Evolutionary conservation across 2,113 vertebrate species (phyloP).

Genomic region (Apistogramma diplotaenia): DNA sequence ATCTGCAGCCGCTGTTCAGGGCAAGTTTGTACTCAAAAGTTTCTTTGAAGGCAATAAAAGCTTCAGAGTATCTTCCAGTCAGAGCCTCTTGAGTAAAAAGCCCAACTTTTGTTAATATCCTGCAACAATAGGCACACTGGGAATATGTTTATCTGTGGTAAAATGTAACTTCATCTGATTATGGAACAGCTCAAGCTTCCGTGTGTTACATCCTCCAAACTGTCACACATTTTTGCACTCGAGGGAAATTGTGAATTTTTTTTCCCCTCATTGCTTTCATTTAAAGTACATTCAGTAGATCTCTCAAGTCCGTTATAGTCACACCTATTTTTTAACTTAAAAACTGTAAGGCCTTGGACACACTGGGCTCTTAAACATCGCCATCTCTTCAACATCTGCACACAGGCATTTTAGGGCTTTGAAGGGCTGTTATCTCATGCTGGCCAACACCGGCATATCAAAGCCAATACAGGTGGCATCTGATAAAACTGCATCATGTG

Average conservation of each 20-base stretch:
- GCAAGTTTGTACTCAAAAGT: not conserved
- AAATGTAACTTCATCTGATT: not conserved
- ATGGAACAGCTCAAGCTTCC: not conserved
- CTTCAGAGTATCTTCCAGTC: not conserved
- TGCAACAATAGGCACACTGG: not conserved
- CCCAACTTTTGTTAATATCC: accelerated
- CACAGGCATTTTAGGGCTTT: not conserved
- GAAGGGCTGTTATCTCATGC: not conserved
- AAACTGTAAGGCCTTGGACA: not conserved
- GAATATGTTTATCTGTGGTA: not conserved
- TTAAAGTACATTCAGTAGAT: not conserved
- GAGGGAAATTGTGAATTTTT: not conserved
- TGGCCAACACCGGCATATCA: accelerated
- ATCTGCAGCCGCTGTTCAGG: not conserved
- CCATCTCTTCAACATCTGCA: not conserved
- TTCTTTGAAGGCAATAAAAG: not conserved
- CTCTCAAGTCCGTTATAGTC: not conserved
- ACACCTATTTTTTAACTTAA: not conserved
- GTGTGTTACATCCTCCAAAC: not conserved
- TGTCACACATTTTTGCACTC: not conserved
- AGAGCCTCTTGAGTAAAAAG: not conserved
- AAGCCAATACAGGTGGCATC: not conserved
- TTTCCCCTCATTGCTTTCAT: not conserved
- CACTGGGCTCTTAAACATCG: not conserved
- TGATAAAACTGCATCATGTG: not conserved